phyloP scores from a whole-genome alignment of 2,797 vertebrate species.

The Buceros bicornis region DNA sequence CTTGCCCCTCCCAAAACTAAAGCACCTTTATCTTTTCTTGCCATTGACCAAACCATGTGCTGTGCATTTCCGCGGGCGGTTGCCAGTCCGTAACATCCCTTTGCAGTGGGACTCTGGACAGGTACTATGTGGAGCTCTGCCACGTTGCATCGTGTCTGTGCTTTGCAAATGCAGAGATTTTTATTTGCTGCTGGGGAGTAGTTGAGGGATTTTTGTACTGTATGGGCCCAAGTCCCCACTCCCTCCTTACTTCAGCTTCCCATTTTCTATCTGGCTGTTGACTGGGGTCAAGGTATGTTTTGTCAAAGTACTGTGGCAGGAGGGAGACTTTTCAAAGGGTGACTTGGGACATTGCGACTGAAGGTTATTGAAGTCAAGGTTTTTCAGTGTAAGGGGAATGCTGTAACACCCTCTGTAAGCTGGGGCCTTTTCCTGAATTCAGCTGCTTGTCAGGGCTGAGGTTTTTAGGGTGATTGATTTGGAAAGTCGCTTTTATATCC shows the following conservation, averaged over 20 bases:
- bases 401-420: not conserved
- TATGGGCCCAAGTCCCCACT: not conserved
- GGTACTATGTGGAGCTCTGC: not conserved
- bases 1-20: not conserved
- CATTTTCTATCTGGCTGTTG: not conserved
- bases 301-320: not conserved
- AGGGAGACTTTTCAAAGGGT: not conserved
- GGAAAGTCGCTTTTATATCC: not conserved
- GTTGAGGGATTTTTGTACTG: not conserved
- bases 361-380: not conserved
- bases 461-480: not conserved
- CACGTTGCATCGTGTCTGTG: not conserved
- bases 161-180: not conserved
- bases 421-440: not conserved
- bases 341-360: not conserved
- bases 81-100: not conserved
- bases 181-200: conserved; percentile 19
- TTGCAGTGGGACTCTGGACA: not conserved
- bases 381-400: not conserved
- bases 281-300: not conserved
- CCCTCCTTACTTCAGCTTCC: not conserved
- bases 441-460: not conserved
- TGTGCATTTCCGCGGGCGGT: not conserved
- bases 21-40: not conserved
- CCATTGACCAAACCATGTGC: not conserved